Evolutionary conservation across 2,888 invertebrate genomes (phyloP).

Genomic region (Nymphalis polychloros): DNA sequence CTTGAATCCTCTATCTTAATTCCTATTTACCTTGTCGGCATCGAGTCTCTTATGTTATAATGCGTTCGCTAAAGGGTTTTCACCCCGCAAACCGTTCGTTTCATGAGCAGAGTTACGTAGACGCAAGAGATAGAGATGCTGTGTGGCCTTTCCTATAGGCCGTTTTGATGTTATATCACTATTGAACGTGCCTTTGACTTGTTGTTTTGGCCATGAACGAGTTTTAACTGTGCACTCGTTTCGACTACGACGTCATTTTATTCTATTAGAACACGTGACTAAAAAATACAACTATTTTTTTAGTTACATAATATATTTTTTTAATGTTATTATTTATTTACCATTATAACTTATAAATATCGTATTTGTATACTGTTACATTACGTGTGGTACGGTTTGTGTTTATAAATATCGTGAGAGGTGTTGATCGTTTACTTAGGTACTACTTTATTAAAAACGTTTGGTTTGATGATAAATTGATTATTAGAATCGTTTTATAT

Average conservation of each 20-base stretch:
- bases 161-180: constrained; percentile 75
- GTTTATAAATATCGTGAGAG: no score
- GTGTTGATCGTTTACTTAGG: no score
- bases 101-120: constrained; percentile 63
- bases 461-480: no score
- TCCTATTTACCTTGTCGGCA: constrained; percentile 68
- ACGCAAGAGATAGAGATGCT: constrained; percentile 75
- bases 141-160: constrained; percentile 70
- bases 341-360: neutral
- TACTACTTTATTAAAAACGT: no score
- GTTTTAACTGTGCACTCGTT: constrained; percentile 60
- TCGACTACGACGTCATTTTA: constrained; percentile 34
- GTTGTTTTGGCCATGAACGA: constrained; percentile 74
- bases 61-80: constrained; percentile 73
- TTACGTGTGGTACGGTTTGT: no score
- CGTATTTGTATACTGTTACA: no score
- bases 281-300: neutral
- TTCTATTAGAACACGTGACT: neutral
- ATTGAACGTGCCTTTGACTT: constrained; percentile 71
- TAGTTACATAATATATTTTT: neutral
- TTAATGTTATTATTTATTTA: neutral
- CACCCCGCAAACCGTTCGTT: constrained; percentile 68
- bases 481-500: neutral
- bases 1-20: constrained; percentile 73
- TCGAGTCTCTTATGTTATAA: constrained; percentile 69